phyloP scores from a whole-genome alignment of 1,140 invertebrate species.

The Orchesella cincta region DNA sequence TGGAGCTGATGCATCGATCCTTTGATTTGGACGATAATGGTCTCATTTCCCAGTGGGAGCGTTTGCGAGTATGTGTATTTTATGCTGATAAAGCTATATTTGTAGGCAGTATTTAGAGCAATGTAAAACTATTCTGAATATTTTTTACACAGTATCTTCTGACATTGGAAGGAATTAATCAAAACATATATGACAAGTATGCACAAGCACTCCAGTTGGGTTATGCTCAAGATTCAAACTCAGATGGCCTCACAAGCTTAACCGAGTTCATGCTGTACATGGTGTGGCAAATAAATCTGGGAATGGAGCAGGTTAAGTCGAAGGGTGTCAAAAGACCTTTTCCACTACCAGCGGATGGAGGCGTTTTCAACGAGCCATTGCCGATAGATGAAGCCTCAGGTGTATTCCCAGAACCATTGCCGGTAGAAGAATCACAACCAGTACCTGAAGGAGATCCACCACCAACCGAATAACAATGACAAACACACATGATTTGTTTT shows the following conservation, averaged over 20 bases:
- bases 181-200: neutral
- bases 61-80: neutral
- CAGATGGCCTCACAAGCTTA: neutral
- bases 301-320: neutral
- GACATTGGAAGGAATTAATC: neutral
- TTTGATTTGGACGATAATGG: slow-evolving; percentile 4
- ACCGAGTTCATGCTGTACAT: neutral
- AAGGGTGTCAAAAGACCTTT: neutral
- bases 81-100: too few species aligned
- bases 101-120: neutral
- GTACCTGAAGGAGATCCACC: too few species aligned
- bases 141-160: neutral
- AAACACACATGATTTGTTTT: neutral
- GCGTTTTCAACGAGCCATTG: neutral
- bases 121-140: neutral
- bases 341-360: neutral
- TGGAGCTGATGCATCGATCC: neutral
- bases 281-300: neutral
- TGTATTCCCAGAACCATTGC: too few species aligned
- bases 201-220: neutral
- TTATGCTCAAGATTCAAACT: neutral
- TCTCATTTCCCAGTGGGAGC: neutral
- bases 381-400: neutral
- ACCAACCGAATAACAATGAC: too few species aligned
- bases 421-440: too few species aligned